A percentile compares a stretch with the other conserved stretches of the same genome.
Conservation (phyloP, 2,888 invertebrate genomes). For the Muscina levida region DNA sequence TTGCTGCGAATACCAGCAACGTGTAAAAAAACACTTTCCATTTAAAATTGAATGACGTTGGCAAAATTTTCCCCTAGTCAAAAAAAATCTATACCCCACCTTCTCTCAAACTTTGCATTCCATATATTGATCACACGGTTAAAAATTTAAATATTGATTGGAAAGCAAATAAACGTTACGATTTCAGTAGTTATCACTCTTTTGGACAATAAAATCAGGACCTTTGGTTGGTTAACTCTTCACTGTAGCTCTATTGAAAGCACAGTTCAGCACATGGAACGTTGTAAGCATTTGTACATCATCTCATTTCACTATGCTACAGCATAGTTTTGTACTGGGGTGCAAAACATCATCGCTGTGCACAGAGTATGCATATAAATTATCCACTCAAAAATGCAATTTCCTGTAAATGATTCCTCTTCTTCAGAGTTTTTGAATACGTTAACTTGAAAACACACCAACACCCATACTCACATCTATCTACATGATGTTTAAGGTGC, state of each 20-base stretch:
- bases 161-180: too few species aligned
- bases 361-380: conserved; percentile 71
- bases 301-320: neutral
- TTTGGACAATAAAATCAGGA: neutral
- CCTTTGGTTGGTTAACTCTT: neutral
- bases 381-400: conserved; percentile 74
- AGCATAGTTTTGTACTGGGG: neutral
- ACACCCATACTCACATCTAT: too few species aligned
- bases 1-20: too few species aligned
- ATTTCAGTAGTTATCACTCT: too few species aligned
- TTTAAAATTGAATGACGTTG: too few species aligned
- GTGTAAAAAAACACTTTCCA: too few species aligned
- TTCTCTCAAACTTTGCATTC: too few species aligned
- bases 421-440: conserved; percentile 40
- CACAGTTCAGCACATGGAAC: conserved; percentile 2
- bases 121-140: too few species aligned
- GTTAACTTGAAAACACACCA: conserved; percentile 16
- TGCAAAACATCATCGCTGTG: neutral
- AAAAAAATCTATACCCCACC: too few species aligned
- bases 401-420: conserved; percentile 69
- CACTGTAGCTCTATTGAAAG: conserved; percentile 28
- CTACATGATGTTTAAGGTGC: neutral
- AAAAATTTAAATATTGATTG: too few species aligned
- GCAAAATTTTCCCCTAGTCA: too few species aligned
- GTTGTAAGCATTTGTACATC: neutral